Evolutionary conservation across 2,113 vertebrate genomes (phyloP).

Genomic region (Vulpes vulpes): DNA sequence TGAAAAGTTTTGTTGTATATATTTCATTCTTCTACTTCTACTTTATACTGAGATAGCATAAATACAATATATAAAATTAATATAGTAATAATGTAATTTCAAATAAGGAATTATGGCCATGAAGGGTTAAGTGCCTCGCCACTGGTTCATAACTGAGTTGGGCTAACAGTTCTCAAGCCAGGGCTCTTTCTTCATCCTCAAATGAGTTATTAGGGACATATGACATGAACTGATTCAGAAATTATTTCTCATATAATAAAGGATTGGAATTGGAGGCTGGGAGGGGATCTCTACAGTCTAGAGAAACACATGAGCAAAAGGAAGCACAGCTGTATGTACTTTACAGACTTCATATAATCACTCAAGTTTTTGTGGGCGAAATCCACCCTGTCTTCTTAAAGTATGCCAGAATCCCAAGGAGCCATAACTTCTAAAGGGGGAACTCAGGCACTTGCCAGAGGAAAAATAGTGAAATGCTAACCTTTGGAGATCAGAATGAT

Average conservation of each 20-base stretch:
- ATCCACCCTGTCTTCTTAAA: background rate
- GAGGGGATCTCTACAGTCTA: background rate
- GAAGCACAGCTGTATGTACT: background rate
- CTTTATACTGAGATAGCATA: background rate
- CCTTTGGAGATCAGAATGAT: background rate
- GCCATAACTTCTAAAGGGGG: background rate
- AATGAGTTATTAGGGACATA: background rate
- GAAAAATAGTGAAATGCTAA: background rate
- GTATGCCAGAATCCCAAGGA: background rate
- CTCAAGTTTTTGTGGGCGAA: background rate
- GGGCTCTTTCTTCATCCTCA: background rate
- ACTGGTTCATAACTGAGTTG: background rate
- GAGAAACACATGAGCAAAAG: background rate
- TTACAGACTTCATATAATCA: background rate
- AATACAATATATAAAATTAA: background rate
- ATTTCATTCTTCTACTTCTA: background rate
- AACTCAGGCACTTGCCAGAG: background rate
- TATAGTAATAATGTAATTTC: background rate
- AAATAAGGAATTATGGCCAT: background rate
- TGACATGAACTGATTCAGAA: background rate
- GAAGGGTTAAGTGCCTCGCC: background rate
- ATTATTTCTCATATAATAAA: background rate
- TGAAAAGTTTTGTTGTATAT: background rate
- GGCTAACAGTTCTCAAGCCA: background rate
- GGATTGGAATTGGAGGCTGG: background rate